Percentiles rank a stretch among this genome's conserved stretches.
phyloP scores from a whole-genome alignment of 2,888 invertebrate genomes.

The Limnephilus lunatus region DNA sequence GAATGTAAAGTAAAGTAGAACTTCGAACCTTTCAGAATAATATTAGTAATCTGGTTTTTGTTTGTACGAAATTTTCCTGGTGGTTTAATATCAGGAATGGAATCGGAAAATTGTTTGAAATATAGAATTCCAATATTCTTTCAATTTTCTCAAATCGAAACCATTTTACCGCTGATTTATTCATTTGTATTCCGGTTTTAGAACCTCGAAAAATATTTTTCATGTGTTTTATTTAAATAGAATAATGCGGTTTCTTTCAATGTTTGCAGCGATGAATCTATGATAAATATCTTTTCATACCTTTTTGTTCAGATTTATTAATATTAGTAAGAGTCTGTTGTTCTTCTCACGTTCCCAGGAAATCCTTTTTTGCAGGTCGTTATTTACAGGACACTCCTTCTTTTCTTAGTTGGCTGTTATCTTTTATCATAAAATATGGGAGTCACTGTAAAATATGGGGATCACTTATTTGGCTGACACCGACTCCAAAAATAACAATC shows the following conservation, averaged over 20 bases:
- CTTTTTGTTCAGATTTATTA: background rate
- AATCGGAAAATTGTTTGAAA: background rate
- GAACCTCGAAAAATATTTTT: background rate
- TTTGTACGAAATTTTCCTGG: background rate
- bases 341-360: background rate
- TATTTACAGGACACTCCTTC: background rate
- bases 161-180: background rate
- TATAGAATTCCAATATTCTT: background rate
- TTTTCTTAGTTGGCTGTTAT: background rate
- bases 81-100: background rate
- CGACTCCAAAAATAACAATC: no score
- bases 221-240: background rate
- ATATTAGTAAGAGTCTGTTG: background rate
- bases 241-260: background rate
- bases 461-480: no score
- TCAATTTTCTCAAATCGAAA: background rate
- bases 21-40: background rate
- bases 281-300: background rate
- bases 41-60: background rate
- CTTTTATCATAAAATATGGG: background rate
- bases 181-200: background rate
- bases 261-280: background rate
- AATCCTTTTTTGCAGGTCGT: background rate
- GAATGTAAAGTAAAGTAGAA: background rate
- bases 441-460: background rate